These are phyloP conservation scores for Agrilus cyanescens DNA, from an alignment of 2,888 invertebrate species.

Conservation along the genomic window DNA sequence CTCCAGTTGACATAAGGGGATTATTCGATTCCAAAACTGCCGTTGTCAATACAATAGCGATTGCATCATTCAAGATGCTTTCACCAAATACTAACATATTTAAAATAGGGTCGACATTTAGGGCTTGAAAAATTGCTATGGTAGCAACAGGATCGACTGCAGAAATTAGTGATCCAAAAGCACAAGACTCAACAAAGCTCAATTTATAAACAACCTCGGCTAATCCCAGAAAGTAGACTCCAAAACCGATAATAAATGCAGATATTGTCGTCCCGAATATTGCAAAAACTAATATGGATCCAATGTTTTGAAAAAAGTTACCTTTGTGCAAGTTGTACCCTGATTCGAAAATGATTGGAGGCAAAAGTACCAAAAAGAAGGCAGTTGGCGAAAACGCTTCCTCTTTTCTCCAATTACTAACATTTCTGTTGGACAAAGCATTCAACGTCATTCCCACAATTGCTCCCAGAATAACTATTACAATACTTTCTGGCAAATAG, in stretches of 20 bases:
- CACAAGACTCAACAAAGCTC: constrained; percentile 94
- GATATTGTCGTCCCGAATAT: constrained; percentile 96
- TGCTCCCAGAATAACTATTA: constrained; percentile 90
- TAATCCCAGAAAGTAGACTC: constrained; percentile 86
- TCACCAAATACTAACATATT: constrained; percentile 99
- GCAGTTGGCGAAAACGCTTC: constrained; percentile 98
- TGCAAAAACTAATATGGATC: constrained; percentile 96
- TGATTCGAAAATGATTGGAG: constrained; percentile 98
- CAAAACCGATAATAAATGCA: constrained; percentile 92
- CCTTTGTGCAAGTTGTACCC: constrained; percentile 99
- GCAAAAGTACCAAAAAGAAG: constrained; percentile 90
- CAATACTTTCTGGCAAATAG: constrained; percentile 95
- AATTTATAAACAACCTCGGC: constrained; percentile 85
- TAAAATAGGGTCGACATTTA: constrained; percentile 92
- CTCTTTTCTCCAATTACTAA: constrained; percentile 92
- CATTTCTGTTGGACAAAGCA: constrained; percentile 75
- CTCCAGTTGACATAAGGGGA: constrained; percentile 58
- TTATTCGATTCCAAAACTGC: constrained; percentile 64
- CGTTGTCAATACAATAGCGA: constrained; percentile 94
- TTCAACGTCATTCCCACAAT: constrained; percentile 85
- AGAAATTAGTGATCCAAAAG: constrained; percentile 95
- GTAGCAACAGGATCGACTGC: constrained; percentile 99
- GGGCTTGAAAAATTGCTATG: constrained; percentile 94
- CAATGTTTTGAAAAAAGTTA: constrained; percentile 93
- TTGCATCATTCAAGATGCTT: constrained; percentile 94